A percentile compares a stretch with the other conserved stretches of the same genome.
phyloP scores from a whole-genome alignment of 2,888 invertebrate species.

The Gymnosoma rotundatum region DNA sequence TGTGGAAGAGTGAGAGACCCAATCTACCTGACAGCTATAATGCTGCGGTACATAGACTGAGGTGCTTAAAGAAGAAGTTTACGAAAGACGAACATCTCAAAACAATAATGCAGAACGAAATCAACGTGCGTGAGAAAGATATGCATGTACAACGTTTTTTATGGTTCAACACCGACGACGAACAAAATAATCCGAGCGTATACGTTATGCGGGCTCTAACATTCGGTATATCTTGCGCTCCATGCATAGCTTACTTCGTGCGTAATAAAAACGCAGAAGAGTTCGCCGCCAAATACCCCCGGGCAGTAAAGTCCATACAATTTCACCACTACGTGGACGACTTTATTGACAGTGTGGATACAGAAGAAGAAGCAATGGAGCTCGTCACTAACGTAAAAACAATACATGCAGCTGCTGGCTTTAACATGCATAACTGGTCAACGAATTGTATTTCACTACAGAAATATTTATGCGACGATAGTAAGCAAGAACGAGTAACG shows the following conservation, averaged over 20 bases:
- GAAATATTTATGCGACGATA: background rate
- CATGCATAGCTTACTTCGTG: slow-evolving; percentile 61
- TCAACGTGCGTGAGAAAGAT: slow-evolving; percentile 34
- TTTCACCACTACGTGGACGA: slow-evolving; percentile 25
- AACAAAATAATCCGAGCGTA: slow-evolving; percentile 23
- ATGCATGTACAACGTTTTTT: slow-evolving; percentile 62
- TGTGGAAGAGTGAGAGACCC: slow-evolving; percentile 57
- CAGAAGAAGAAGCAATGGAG: background rate
- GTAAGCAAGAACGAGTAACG: background rate
- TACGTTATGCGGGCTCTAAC: slow-evolving; percentile 65
- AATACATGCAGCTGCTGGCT: background rate
- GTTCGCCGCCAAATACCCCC: background rate
- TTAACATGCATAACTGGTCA: background rate
- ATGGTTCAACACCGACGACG: slow-evolving; percentile 46
- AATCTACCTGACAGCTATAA: slow-evolving; percentile 56
- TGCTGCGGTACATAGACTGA: slow-evolving; percentile 34
- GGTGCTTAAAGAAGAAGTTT: slow-evolving; percentile 64
- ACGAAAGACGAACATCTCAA: slow-evolving; percentile 32
- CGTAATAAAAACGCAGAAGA: slow-evolving; percentile 33
- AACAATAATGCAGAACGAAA: slow-evolving; percentile 56
- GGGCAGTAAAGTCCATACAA: slow-evolving; percentile 2
- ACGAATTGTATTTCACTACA: background rate
- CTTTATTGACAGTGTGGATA: slow-evolving; percentile 25
- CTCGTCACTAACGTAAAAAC: background rate
- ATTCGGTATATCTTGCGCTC: slow-evolving; percentile 56